A percentile compares a stretch with the other conserved stretches of the same genome.
Evolutionary conservation across 2,888 invertebrate genomes (phyloP).

Genomic region (Rotaria sp.): DNA sequence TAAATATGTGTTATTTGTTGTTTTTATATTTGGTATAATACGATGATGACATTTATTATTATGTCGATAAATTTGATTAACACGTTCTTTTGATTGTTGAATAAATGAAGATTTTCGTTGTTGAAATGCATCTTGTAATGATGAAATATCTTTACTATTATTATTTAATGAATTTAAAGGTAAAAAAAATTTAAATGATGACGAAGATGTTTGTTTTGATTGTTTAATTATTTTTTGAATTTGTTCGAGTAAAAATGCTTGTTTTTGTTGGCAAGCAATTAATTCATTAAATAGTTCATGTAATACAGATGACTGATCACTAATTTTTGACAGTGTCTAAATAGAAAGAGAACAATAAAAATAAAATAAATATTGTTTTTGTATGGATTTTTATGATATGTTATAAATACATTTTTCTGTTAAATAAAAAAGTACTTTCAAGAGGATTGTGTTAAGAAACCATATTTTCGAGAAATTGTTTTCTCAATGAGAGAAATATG

Average conservation of each 20-base stretch:
- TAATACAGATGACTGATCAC: background rate
- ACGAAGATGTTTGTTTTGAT: background rate
- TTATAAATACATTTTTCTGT: background rate
- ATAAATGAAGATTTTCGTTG: background rate
- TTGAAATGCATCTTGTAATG: slow-evolving; percentile 19
- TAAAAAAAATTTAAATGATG: background rate
- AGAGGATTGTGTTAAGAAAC: background rate
- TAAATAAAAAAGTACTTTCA: background rate
- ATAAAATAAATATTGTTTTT: background rate
- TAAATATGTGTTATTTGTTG: background rate
- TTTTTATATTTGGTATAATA: background rate
- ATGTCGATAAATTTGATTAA: background rate
- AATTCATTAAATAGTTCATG: background rate
- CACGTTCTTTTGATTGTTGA: background rate
- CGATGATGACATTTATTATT: background rate
- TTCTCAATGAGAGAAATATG: no score
- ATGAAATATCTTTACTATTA: background rate
- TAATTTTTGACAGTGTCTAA: background rate
- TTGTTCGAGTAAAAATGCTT: background rate
- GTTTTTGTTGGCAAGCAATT: background rate
- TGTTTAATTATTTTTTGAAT: background rate
- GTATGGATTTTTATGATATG: background rate
- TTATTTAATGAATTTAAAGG: background rate
- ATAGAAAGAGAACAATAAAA: background rate
- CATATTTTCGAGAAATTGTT: no score